Evolutionary conservation across 2,113 vertebrate genomes (phyloP).

Genomic region (Lota lota): DNA sequence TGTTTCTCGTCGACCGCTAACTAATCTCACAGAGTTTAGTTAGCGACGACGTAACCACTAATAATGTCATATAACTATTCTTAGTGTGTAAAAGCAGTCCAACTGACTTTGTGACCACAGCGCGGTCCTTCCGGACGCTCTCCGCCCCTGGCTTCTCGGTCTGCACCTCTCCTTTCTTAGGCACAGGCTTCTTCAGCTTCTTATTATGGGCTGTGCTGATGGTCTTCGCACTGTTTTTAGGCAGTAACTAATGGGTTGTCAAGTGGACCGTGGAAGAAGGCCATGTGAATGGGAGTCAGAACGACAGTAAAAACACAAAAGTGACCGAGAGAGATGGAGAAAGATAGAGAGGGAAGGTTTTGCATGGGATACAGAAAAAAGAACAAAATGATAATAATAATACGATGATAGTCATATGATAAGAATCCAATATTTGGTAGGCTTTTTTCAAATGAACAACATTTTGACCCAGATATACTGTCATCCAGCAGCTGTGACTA

Average conservation of each 20-base stretch:
- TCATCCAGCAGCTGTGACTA: conserved; percentile 10
- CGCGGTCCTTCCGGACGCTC: conserved; percentile 86
- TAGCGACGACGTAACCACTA: too few relatives aligned
- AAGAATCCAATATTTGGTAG: too few relatives aligned
- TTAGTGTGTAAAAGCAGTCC: not conserved
- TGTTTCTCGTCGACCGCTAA: too few relatives aligned
- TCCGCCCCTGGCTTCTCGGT: conserved; percentile 87
- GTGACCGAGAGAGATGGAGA: conserved; percentile 1
- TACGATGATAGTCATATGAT: not conserved
- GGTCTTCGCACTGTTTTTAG: conserved; percentile 85
- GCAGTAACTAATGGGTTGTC: conserved; percentile 76
- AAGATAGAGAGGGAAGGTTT: not conserved
- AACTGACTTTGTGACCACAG: conserved; percentile 84
- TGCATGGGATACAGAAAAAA: conserved; percentile 5
- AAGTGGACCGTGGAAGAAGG: conserved; percentile 8
- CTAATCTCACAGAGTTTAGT: too few relatives aligned
- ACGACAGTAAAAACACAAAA: not conserved
- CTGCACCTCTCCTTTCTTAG: conserved; percentile 80
- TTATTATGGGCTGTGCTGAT: conserved; percentile 85
- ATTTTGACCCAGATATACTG: conserved; percentile 6
- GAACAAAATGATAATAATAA: conserved; percentile 3
- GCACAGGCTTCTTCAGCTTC: conserved; percentile 74
- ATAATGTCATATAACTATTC: too few relatives aligned
- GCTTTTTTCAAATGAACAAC: conserved; percentile 16
- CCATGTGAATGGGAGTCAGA: too few relatives aligned